Evolutionary conservation across 2,888 invertebrate species (phyloP), one percentile per base, ranked within the genome.

Genomic region (Drosophila phalerata): DNA sequence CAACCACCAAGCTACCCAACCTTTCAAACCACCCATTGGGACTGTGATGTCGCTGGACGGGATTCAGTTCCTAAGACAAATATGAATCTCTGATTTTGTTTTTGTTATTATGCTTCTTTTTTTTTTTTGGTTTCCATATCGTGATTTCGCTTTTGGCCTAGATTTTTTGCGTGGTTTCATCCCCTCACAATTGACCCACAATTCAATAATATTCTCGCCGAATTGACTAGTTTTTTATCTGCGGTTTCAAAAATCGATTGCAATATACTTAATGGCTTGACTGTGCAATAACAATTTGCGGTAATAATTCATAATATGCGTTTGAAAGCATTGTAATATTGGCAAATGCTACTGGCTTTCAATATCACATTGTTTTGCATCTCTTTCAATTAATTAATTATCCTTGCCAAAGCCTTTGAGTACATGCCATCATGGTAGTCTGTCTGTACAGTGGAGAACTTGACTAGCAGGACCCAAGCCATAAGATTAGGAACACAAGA

Each of bases 1-100:
- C 38, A 28, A 22, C 53, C 6, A 5, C 28, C 11, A 37, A 19
- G n/a, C 22, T 22, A 56, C 30, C 40, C 40, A 15, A 49, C 34
- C 9, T 15, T 10, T 10, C 17, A 6, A 25, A 37, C 38, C 57
- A 51, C 58, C 60, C 78, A 28, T 58, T 55, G 66, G 57, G 72
- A 30, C 22, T 49, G 25, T 51, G 47, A 62, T 43, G 69, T n/a
- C 77, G 42, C 73, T 76, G 55, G 62, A 63, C 34, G 40, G 67
- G 63, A 57, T 69, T 79, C 69, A 10, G 30, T 32, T 40, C 45
- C 47, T 17, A 61, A 74, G 74, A 69, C 64, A 76, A 79, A 76
- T 79, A 76, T 76, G 79, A 69, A 79, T 66, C 58, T 49, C 51
- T 69, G 69, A 60, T 68, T 42, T 15, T 40, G 53, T 51, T 51